Percentiles rank a stretch among this genome's conserved stretches.
Conservation (phyloP, 2,797 vertebrate genomes). For the Pogonophryne albipinna region DNA sequence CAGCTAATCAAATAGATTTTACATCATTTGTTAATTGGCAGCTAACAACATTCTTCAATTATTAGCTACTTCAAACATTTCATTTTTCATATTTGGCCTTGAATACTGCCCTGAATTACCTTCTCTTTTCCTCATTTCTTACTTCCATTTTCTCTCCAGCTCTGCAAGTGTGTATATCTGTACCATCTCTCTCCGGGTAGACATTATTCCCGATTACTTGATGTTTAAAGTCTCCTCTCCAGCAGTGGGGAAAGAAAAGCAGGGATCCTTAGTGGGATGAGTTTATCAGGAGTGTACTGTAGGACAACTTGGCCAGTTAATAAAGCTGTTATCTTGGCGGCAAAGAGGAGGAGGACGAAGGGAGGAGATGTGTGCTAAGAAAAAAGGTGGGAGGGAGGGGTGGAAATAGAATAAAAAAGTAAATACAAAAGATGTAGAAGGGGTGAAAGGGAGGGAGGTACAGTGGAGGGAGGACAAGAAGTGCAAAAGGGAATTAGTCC, state of each 20-base stretch:
- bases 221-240: conserved; percentile 68
- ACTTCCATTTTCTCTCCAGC: conserved; percentile 13
- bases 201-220: conserved; percentile 58
- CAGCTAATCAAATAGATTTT: conserved; percentile 73
- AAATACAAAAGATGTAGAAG: conserved; percentile 58
- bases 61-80: conserved; percentile 74
- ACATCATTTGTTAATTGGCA: conserved; percentile 82
- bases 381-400: conserved; percentile 34
- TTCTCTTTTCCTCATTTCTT: conserved; percentile 12
- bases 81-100: conserved; percentile 50
- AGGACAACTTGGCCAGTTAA: conserved; percentile 83
- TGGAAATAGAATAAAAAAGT: conserved; percentile 61
- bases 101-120: conserved; percentile 18
- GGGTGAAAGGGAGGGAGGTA: conserved; percentile 29
- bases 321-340: conserved; percentile 80
- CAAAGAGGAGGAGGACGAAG: conserved; percentile 38
- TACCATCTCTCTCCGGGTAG: conserved; percentile 49
- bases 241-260: conserved; percentile 63
- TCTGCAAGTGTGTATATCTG: conserved; percentile 18
- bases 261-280: conserved; percentile 69
- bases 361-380: conserved; percentile 32
- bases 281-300: conserved; percentile 80
- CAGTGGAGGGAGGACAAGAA: conserved; percentile 50
- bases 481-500: conserved; percentile 66
- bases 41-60: conserved; percentile 80